Percentiles rank a stretch among this genome's conserved stretches.
Conservation (phyloP, 2,888 invertebrate genomes). For the Caenorhabditis japonica region DNA sequence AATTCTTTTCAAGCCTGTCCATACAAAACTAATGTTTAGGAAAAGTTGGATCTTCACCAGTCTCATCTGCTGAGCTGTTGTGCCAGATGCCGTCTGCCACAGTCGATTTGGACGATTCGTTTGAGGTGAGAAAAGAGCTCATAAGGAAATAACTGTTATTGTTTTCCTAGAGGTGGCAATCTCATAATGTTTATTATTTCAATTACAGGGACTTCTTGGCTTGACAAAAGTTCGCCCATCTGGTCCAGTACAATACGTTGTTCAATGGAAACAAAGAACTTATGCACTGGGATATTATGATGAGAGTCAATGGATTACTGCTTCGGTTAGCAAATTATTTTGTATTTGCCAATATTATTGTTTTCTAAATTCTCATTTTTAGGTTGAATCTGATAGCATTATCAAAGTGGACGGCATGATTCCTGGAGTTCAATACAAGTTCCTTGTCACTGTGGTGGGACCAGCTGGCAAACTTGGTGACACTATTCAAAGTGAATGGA, state of each 20-base stretch:
- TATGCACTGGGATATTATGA: constrained; percentile 60
- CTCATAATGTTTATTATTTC: constrained; percentile 9
- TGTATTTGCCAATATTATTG: constrained; percentile 11
- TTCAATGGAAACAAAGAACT: constrained; percentile 69
- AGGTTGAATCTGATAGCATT: constrained; percentile 67
- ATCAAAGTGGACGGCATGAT: constrained; percentile 72
- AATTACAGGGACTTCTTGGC: constrained; percentile 57
- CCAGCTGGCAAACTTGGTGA: constrained; percentile 70
- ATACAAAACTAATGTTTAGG: constrained; percentile 29
- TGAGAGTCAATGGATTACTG: constrained; percentile 74
- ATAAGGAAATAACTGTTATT: constrained; percentile 36
- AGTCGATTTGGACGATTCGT: constrained; percentile 61
- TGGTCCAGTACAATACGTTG: constrained; percentile 56
- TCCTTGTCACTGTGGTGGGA: constrained; percentile 69
- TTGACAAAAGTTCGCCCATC: constrained; percentile 52
- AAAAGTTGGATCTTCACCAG: constrained; percentile 61
- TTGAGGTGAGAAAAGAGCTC: constrained; percentile 49
- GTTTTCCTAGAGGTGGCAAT: too few species aligned
- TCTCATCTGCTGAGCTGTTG: constrained; percentile 62
- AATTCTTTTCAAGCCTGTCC: neutral
- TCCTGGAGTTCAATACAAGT: constrained; percentile 74
- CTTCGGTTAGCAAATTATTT: constrained; percentile 59
- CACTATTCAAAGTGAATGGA: constrained; percentile 70
- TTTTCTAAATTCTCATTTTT: constrained; percentile 21
- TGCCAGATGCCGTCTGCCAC: constrained; percentile 67